A percentile compares a stretch with the other conserved stretches of the same genome.
These are phyloP conservation scores for Hypercompe scribonia DNA, from an alignment of 2,888 invertebrate species.

Conservation along the genomic window DNA sequence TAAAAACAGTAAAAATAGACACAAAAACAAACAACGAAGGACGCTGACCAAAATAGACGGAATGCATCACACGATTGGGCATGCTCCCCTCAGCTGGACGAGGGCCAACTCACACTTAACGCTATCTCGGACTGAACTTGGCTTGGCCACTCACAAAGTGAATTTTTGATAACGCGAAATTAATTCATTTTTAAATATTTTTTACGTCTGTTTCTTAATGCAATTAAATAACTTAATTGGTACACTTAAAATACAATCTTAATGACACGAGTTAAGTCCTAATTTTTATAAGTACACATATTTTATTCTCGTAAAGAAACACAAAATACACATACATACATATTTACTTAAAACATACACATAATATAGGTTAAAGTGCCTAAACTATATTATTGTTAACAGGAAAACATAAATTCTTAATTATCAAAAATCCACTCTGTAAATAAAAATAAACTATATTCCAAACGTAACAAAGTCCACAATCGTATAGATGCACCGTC, in stretches of 20 bases:
- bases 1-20: slow-evolving; percentile 68
- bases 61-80: slow-evolving; percentile 75
- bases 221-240: background rate
- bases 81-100: slow-evolving; percentile 67
- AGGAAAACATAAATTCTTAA: slow-evolving; percentile 16
- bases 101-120: slow-evolving; percentile 61
- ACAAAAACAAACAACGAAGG: slow-evolving; percentile 76
- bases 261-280: background rate
- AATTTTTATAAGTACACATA: background rate
- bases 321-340: slow-evolving; percentile 21
- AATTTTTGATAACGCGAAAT: slow-evolving; percentile 48
- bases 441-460: slow-evolving; percentile 35
- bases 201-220: no score
- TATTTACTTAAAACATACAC: slow-evolving; percentile 19
- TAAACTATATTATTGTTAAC: slow-evolving; percentile 16
- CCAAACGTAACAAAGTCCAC: slow-evolving; percentile 51
- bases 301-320: background rate
- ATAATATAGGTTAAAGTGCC: slow-evolving; percentile 15
- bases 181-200: no score
- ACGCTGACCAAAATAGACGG: slow-evolving; percentile 74
- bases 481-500: slow-evolving; percentile 66
- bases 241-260: background rate
- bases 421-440: slow-evolving; percentile 27
- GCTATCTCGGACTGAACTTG: slow-evolving; percentile 41
- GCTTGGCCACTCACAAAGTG: slow-evolving; percentile 53